Evolutionary conservation across 2,888 invertebrate species (phyloP).

Genomic region (Amiota minor): DNA sequence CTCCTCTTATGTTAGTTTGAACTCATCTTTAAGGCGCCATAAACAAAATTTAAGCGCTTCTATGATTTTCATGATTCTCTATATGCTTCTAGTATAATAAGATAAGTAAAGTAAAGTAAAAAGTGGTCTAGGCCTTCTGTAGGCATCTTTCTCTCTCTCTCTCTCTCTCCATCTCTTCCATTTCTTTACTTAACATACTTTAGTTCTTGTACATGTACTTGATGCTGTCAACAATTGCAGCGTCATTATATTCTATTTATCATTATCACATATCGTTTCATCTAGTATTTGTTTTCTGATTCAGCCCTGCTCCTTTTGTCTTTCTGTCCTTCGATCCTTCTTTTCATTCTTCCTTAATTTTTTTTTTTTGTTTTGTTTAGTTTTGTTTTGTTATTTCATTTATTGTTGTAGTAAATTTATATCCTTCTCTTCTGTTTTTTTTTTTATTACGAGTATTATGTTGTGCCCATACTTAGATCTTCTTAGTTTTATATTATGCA

Average conservation of each 20-base stretch:
- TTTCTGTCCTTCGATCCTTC: not conserved
- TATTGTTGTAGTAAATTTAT: not conserved
- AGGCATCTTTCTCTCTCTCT: too few relatives aligned
- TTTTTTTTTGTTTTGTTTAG: not conserved
- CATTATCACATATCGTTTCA: conserved; percentile 52
- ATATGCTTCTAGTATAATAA: too few relatives aligned
- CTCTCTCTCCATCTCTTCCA: too few relatives aligned
- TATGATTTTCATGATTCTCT: too few relatives aligned
- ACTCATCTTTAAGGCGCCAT: too few relatives aligned
- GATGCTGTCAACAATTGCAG: conserved; percentile 62
- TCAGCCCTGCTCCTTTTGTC: not conserved
- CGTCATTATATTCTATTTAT: conserved; percentile 65
- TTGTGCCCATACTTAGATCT: not conserved
- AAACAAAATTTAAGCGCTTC: too few relatives aligned
- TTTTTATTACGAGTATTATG: not conserved
- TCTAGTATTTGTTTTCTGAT: not conserved
- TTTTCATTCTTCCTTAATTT: not conserved
- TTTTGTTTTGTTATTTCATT: not conserved
- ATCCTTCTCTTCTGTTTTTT: not conserved
- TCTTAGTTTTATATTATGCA: not conserved
- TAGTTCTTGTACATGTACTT: conserved; percentile 46
- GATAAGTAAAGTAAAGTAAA: too few relatives aligned
- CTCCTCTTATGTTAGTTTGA: too few relatives aligned
- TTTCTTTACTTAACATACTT: not conserved
- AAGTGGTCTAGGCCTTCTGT: too few relatives aligned